Evolutionary conservation across 2,113 vertebrate genomes (phyloP), one percentile per base, ranked within the genome.

Genomic region (Dicerorhinus sumatrensis): DNA sequence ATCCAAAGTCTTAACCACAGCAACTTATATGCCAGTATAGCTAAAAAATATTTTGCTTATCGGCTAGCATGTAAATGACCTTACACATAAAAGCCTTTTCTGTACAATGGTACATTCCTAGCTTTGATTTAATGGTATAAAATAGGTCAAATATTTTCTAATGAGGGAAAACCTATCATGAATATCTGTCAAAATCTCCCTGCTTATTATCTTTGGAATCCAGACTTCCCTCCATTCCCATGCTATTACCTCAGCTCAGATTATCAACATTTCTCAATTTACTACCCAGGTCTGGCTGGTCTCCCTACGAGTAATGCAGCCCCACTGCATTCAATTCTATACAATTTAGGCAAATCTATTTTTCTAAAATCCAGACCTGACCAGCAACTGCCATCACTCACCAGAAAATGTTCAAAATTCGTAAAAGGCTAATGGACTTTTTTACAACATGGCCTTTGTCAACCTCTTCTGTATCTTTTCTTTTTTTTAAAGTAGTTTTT

Each of bases 351-450:
- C 18, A 39, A 33, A 39, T 69, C 25, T 91, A 54, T 48, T 56
- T 83, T 92, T 69, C 63, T 93, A 92, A 83, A 96, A 90, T 56
- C 56, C 18, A 96, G 72, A 91, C 33, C 18, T 85, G 27, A 91
- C 27, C 25, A 89, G 29, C 54, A 96, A 81, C 46, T 92, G 39
- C 21, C 48, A 91, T 62, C 39, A 36, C 14, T 89, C 11, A 8
- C 4, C 42, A 85, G 39, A 75, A 75, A 87, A 92, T 76, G 18
- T 95, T 79, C 70, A 89, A 79, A 93, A 79, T 54, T 51, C 6
- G 6, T 85, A 75, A 87, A 92, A 67, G 36, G n/a, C 10, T 77
- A 54, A 85, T 84, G 33, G 51, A 60, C 18, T 51, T 54, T 70
- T 65, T 92, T 36, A 46, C 23, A 4, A 76, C 20, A 16, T 77